Base-by-base conservation (phyloP, 2,888 invertebrate species). In the Conops quadrifasciatus region DNA sequence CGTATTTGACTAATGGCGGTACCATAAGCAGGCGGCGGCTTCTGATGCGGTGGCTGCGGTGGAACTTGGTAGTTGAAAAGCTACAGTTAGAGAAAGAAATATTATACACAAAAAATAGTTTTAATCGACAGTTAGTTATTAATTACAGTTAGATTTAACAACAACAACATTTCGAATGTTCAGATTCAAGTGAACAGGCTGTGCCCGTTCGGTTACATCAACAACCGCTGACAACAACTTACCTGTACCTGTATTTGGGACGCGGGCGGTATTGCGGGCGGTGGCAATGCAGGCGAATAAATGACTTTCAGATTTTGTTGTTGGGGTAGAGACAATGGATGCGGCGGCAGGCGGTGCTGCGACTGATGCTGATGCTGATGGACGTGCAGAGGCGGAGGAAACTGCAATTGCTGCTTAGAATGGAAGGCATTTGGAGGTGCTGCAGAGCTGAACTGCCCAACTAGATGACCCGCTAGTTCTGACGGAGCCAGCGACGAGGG, bases 1-100 rank as follows among this genome's bases (percentile, higher is more conserved):
- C 85, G 79, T 77, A 85, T 82, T 83, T 85, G 85, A 82, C 84
- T 85, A 78, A 85, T 84, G 79, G 85, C 86, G 72, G 85, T 80
- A 76, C 85, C 84, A 78, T 85, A 86, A 69, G 85, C 84, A 70
- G 85, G 86, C 73, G 85, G 85, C 75, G 85, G 86, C 77, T 85
- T 85, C 72, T 84, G 82, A 73, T 83, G 86, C 68, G 83, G 80
- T 73, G 77, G 73, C 74, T 81, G 78, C 51, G 79, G 59, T 70
- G 78, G 51, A 67, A 77, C 71, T 75, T 81, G 82, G 77, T 79
- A 83, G 56, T 81, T 78, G 71, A 84, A 85, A 2, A 84, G 80
- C 84, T 85, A 9, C 36, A 72, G 26, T 68, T 68, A 9, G 49
- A 43, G 36, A 56, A 7, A 1, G 28, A 58, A 60, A 15, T 51